A percentile compares a stretch with the other conserved stretches of the same genome.
These are phyloP conservation scores for Rotaria socialis DNA, from an alignment of 2,888 invertebrate genomes.

Conservation along the genomic window DNA sequence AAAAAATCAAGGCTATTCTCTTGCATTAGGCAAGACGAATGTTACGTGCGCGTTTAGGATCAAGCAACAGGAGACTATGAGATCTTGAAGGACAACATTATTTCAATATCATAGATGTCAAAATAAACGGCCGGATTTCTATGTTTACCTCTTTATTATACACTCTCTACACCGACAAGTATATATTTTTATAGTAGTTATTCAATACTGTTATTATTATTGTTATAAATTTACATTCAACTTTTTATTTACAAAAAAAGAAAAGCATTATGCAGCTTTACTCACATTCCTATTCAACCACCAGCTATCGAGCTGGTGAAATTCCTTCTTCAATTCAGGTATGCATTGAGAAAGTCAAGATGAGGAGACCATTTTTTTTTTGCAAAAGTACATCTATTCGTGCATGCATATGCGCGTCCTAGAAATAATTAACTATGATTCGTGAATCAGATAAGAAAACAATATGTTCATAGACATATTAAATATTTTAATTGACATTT, in stretches of 20 bases:
- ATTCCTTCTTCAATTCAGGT: not conserved
- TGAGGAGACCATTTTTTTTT: not conserved
- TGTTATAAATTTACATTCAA: not conserved
- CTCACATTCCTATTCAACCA: not conserved
- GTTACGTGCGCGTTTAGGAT: slow-evolving; percentile 3
- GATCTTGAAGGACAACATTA: slow-evolving; percentile 2
- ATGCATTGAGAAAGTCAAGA: not conserved
- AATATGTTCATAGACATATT: not conserved
- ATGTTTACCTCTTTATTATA: not conserved
- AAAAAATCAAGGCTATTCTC: slow-evolving; percentile 29
- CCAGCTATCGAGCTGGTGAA: not conserved
- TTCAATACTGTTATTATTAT: not conserved
- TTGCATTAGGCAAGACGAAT: not conserved
- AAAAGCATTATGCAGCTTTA: not conserved
- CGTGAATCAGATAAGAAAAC: not conserved
- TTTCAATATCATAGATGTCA: slow-evolving; percentile 5
- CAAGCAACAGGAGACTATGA: slow-evolving; percentile 2
- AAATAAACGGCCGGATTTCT: not conserved
- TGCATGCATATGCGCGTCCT: not conserved
- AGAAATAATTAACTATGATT: not conserved
- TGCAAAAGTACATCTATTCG: not conserved
- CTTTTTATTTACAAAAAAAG: not conserved
- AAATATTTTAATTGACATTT: not conserved
- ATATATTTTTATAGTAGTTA: not conserved
- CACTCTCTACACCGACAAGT: not conserved